Conservation (phyloP, 2,888 invertebrate species). For the Andrena minutula region DNA sequence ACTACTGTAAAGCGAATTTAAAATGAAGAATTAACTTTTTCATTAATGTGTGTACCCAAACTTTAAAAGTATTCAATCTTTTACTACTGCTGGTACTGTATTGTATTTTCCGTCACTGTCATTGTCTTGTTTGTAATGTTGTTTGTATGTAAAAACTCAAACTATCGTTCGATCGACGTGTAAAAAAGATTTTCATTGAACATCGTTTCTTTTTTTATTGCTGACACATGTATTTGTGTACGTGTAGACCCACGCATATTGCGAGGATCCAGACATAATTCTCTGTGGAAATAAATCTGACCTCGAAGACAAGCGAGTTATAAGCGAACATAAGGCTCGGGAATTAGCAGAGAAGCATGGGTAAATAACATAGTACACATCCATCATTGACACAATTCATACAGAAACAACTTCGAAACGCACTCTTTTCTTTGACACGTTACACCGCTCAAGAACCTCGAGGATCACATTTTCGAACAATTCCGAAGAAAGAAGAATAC, state of each 20-base stretch:
- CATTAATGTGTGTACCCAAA: too few relatives aligned
- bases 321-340: constrained; percentile 91
- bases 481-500: too few relatives aligned
- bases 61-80: too few relatives aligned
- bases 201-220: constrained; percentile 22
- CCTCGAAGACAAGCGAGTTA: constrained; percentile 92
- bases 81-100: too few relatives aligned
- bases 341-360: constrained; percentile 95
- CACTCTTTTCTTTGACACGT: neutral
- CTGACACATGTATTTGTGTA: constrained; percentile 28
- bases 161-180: constrained; percentile 40
- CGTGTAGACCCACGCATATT: constrained; percentile 92
- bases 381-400: constrained; percentile 4
- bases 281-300: constrained; percentile 98
- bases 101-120: too few relatives aligned
- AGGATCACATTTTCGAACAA: neutral
- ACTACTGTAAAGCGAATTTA: too few relatives aligned
- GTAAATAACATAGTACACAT: constrained; percentile 80
- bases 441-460: neutral
- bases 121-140: neutral
- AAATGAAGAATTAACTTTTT: too few relatives aligned
- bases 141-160: constrained; percentile 18
- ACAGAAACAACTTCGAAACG: neutral
- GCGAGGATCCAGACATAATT: constrained; percentile 96
- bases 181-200: neutral